Base-by-base conservation (phyloP, 2,888 invertebrate species). In the Zaprionus lineosus region DNA sequence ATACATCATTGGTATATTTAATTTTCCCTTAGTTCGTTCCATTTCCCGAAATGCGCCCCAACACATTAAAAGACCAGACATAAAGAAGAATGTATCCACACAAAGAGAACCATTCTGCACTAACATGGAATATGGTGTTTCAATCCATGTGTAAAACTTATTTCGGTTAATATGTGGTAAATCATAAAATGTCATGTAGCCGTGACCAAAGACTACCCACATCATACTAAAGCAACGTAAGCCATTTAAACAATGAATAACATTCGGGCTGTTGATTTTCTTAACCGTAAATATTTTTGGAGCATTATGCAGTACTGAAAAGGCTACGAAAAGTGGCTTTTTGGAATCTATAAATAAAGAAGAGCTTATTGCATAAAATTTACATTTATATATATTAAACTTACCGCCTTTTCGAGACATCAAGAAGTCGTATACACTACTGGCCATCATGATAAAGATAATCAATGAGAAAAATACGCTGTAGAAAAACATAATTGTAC, bases 31-130 rank as follows among this genome's bases (percentile, higher is more conserved):
- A 1, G 86, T 89, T 33, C 81, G 86, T 43, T 90, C 89, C 84
- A 90, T 76, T 65, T 90, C 88, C 5, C 88, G 88, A 60, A 90
- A 89, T 2, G 89, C 86, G 14, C 87, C 86, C 87, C 89, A 87
- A 40, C 92, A 90, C 52, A 91, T 91, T 0, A 94, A 86, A 29
- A 93, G 86, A 2, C 93, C 93, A 68, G 93, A 92, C 69, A 93
- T 86, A 12, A 92, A 86, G 76, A 94, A 93, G 86, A 94, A 94
- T 0, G 93, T 92, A 57, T 94, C 94, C 0, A 93, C 93, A 1
- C 92, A 91, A 3, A 92, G 88, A 0, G 91, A 69, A 70, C 90
- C 92, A 83, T 91, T 68, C 86, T 90, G 74, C 1, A 89, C 83
- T 24, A 90, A 59, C 88, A 89, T 88, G 0, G 89, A 88, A 46